Base-by-base conservation (phyloP, 1,140 invertebrate species). In the Dendroctonus valens region DNA sequence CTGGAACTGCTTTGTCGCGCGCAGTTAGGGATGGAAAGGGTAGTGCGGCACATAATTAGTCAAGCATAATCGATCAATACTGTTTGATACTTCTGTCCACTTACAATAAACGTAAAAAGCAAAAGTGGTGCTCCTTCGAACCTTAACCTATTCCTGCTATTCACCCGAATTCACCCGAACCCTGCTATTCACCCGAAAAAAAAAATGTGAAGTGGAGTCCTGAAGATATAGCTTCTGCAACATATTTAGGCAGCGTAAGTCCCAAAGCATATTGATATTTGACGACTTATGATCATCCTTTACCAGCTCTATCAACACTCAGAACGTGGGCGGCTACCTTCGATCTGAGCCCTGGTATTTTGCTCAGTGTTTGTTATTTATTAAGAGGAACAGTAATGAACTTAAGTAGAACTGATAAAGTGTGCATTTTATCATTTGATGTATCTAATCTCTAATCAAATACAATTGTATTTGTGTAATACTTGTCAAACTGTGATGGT, bases 381-480 rank as follows among this genome's bases (percentile, higher is more conserved):
- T 11, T 50, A 14, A 50, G 15, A 50, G 8, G 15, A 14, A 50
- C 8, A 14, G 8, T 14, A 7, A 6, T 50, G 7, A 6, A 50
- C 8, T 50, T 50, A 26, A 60, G 3, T 46, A 44, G 49, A 49
- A 8, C 49, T 8, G 41, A 60, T 26, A 11, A 37, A 61, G 5
- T 67, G 7, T 67, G 57, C 15, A 8, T 67, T 5, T 52, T 67
- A 40, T 67, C 57, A 3, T 67, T 69, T 12, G 68, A 70, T 51
- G 62, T 67, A 69, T 62, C 60, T 12, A 65, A 70, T 55, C 39
- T 65, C n/a, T 2, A 41, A 59, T 9, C 37, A 11, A 54, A 59
- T 38, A 65, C 59, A 15, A 14, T 2, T 57, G 54, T 15, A 42
- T 64, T 58, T 53, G 41, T 41, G 15, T 50, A 50, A 50, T 6